Evolutionary conservation across 2,113 vertebrate species (phyloP), one percentile per base, ranked within the genome.

Genomic region (Globicephala melas): DNA sequence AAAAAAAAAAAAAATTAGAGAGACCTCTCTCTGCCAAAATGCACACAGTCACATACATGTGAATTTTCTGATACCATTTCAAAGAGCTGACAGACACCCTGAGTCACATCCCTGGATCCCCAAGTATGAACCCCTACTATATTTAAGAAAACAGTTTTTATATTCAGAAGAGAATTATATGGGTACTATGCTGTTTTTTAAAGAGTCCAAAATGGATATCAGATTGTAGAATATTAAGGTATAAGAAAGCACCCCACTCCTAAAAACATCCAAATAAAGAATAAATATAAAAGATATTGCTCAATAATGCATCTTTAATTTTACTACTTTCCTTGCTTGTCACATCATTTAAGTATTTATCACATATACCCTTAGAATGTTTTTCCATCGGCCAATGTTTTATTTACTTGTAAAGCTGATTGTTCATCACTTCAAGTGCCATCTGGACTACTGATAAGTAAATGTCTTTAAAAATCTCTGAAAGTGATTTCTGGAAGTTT

Each of bases 371-470:
- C 44, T 80, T 47, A 76, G 73, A 90, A 92, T 91, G 0, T 82
- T 97, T 97, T 95, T 94, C 94, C 73, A 96, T 41, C 9, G 87
- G 85, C 92, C 17, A 93, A n/a, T 18, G 0, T 98, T 97, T 98
- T 97, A 97, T 96, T 82, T 97, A 87, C 94, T 97, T 97, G 87
- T 96, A 97, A 97, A 96, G 95, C 97, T 98, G 98, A 98, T 96
- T 98, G 98, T 97, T 98, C 97, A 98, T 97, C 90, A 97, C 98
- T 98, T 97, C 94, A 95, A 98, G 96, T 97, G 95, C 96, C 98
- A 98, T 98, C 98, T 98, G 98, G 96, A 96, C 97, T 98, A 94
- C 94, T 97, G 98, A 95, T 98, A 98, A 98, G 97, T 97, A 97
- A 98, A 98, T 97, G 96, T 95, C 94, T 98, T 98, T 94, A 93